phyloP scores from a whole-genome alignment of 2,797 vertebrate genomes.

The Sebastes itinus region DNA sequence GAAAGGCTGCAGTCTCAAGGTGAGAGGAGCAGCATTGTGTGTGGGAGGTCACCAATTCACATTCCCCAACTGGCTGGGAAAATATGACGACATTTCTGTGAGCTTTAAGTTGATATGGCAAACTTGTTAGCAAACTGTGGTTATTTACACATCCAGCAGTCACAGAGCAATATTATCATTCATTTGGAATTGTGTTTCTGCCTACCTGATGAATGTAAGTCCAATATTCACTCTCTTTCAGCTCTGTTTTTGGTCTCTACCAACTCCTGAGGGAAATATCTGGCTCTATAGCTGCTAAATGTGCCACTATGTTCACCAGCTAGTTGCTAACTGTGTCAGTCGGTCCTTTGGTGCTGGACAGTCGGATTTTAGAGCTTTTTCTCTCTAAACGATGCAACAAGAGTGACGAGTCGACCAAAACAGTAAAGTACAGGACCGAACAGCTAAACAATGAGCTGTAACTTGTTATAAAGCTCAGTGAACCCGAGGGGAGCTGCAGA shows the following conservation, averaged over 20 bases:
- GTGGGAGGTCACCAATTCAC: neutral
- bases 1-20: slow-evolving; percentile 2
- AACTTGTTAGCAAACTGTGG: neutral
- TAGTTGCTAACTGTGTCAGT: neutral
- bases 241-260: neutral
- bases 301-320: neutral
- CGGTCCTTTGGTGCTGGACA: neutral
- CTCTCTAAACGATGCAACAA: neutral
- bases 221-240: neutral
- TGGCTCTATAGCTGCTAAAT: neutral
- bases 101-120: neutral
- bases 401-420: neutral
- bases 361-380: neutral
- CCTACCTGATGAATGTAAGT: neutral
- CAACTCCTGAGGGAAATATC: neutral
- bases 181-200: neutral
- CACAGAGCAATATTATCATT: neutral
- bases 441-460: neutral
- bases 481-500: neutral
- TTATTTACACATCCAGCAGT: neutral
- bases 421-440: neutral
- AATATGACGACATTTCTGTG: neutral
- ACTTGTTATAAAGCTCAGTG: neutral
- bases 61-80: neutral
- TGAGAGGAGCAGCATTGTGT: neutral